Base-by-base conservation (phyloP, 1,140 invertebrate species). In the Ostrea edulis region DNA sequence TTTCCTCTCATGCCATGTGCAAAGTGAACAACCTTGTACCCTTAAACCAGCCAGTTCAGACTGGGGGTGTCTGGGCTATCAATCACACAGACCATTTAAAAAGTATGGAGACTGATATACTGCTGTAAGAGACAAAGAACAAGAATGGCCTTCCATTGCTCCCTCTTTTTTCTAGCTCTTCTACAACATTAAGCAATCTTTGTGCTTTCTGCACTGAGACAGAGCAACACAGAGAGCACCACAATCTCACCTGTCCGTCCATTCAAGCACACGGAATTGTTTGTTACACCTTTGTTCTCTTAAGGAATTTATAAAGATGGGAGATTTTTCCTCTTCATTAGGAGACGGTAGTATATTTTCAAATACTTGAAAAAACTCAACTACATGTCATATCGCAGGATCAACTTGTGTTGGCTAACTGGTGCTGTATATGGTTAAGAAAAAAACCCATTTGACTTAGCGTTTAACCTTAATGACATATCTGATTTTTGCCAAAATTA, bases 171-270 rank as follows among this genome's bases (percentile, higher is more conserved):
- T n/a, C 22, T 25, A 77, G 11, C 25, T 77, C 68, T 77, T 77
- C 68, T 77, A 77, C 68, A 77, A 77, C 68, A 77, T 77, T 77
- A 77, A 17, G 68, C 68, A 77, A 77, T 77, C 68, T 77, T 77
- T 77, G 68, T 77, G 68, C 68, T 35, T 77, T 77, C 14, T 77
- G 68, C 68, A 77, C 68, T 11, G 22, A 77, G 68, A 77, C 68
- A 77, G 68, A 35, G 68, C 68, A 17, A 35, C 29, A 29, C 22
- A 44, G 2, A 77, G 25, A 12, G 25, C 29, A 77, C 29, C 25
- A 77, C 17, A 77, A 77, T 77, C 68, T 77, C 68, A 77, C 68
- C 68, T 77, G 68, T 77, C 68, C 68, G 5, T 77, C 68, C 68
- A 77, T 77, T 35, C 68, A 77, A 77, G 29, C 68, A 77, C 68